Base-by-base conservation (phyloP, 1,140 invertebrate species). In the Gonioctena quinquepunctata region DNA sequence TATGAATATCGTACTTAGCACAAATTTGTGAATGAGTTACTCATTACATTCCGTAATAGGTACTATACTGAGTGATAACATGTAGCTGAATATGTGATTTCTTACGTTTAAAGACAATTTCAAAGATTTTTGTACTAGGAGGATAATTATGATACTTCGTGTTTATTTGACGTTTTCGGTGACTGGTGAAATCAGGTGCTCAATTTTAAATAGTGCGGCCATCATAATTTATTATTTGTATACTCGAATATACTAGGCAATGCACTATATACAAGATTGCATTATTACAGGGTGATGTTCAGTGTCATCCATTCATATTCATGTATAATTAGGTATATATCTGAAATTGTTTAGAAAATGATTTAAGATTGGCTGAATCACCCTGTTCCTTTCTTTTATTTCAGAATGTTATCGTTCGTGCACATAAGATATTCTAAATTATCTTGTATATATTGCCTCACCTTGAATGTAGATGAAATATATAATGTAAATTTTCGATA, bases 141-240 rank as follows among this genome's bases (percentile, higher is more conserved):
- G 61, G 42, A 49, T 28, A 19, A 16, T 48, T 28, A 48, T 33
- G 42, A 49, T 42, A 42, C 21, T 63, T 48, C 49, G 13, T 49
- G 8, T 18, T 64, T 11, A 42, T 54, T 59, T 67, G 8, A 59
- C 6, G 25, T 52, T 25, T 67, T 67, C 23, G 71, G 70, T 76
- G 71, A 76, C 67, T 72, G 73, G 59, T 66, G 62, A 69, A 69
- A 77, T 73, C 74, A 76, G 74, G 74, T 77, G 76, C 76, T 77
- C 76, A 77, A 77, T 77, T 76, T 77, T 77, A 64, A 74, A 74
- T 76, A 76, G 70, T 76, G 70, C 65, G 65, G 69, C 69, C 66
- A 73, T 64, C 66, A 68, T 68, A 68, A 64, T 66, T 73, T 65
- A 66, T 70, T 61, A 66, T 57, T 70, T 75, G 50, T 69, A 66